Percentiles rank a stretch among this genome's conserved stretches.
Evolutionary conservation across 2,888 invertebrate genomes (phyloP).

Genomic region (Corbicula japonica): DNA sequence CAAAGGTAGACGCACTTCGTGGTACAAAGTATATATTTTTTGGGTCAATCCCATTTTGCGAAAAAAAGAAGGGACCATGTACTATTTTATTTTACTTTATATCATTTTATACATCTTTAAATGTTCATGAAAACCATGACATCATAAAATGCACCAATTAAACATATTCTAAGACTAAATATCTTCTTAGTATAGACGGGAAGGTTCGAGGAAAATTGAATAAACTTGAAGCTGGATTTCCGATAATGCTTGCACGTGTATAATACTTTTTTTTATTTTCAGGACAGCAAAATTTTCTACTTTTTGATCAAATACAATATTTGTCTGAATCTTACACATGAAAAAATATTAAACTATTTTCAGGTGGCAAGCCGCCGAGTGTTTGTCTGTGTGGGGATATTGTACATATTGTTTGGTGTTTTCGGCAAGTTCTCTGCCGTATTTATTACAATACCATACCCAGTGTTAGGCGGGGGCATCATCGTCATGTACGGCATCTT

Average conservation of each 20-base stretch:
- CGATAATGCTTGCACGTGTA: no score
- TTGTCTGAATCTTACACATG: background rate
- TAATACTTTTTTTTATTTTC: no score
- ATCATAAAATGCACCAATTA: background rate
- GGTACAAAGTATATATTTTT: no score
- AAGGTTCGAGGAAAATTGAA: background rate
- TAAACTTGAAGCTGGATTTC: background rate
- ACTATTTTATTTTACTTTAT: background rate
- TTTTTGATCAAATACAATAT: background rate
- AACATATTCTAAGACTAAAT: background rate
- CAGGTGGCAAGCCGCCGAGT: conserved; percentile 86
- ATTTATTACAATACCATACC: conserved; percentile 87
- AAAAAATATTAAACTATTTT: conserved; percentile 1
- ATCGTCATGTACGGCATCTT: conserved; percentile 79
- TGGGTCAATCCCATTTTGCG: no score
- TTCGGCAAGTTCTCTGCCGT: conserved; percentile 87
- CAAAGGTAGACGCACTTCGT: conserved; percentile 89
- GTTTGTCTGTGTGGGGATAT: conserved; percentile 84
- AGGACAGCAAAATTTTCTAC: no score
- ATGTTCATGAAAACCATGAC: background rate
- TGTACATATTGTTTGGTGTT: conserved; percentile 86
- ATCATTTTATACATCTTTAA: background rate
- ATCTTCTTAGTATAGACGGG: background rate
- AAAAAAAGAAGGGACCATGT: no score
- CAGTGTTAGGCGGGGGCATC: conserved; percentile 85